Conservation (phyloP, 2,113 vertebrate genomes). For the Heterocephalus glaber region DNA sequence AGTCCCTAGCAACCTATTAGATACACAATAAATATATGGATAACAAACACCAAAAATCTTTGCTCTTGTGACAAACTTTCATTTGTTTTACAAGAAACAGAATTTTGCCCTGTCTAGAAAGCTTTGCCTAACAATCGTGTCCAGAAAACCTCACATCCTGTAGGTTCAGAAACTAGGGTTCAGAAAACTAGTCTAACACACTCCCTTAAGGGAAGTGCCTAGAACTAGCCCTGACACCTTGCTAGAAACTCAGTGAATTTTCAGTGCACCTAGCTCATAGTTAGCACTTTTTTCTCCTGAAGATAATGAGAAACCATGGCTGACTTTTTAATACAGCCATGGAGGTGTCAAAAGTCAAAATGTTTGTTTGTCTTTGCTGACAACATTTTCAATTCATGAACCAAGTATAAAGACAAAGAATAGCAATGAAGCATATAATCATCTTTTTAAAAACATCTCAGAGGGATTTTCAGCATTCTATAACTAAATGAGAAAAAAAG, state of each 20-base stretch:
- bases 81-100: neutral
- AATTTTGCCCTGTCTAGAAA: neutral
- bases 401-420: constrained; percentile 42
- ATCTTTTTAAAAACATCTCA: neutral
- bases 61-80: neutral
- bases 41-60: neutral
- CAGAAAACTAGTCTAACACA: neutral
- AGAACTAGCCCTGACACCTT: neutral
- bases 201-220: neutral
- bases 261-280: neutral
- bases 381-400: neutral
- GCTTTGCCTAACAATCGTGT: neutral
- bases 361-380: neutral
- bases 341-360: constrained; percentile 13
- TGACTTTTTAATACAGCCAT: neutral
- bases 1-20: neutral
- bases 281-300: neutral
- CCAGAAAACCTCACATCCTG: neutral
- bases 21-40: neutral
- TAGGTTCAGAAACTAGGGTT: fast-evolving
- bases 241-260: neutral
- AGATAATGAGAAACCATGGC: neutral
- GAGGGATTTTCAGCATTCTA: constrained; percentile 7
- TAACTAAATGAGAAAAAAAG: neutral
- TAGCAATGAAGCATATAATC: neutral